These are phyloP conservation scores for Hanleya hanleyi DNA, from an alignment of 2,888 invertebrate species.

Conservation along the genomic window DNA sequence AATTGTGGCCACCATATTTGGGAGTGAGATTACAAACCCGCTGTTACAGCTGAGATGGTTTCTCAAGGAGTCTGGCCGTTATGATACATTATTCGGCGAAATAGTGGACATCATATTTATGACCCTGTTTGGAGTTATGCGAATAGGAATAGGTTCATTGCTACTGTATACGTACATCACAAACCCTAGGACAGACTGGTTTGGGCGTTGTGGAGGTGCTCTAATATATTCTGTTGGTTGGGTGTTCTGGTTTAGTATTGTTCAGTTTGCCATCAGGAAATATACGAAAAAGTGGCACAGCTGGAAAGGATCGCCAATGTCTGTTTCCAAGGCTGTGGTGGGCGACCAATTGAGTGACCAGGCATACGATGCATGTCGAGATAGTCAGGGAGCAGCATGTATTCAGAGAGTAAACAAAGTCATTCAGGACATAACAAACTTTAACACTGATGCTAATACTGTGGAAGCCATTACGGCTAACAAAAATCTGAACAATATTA, in stretches of 20 bases:
- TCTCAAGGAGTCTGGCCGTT: constrained; percentile 52
- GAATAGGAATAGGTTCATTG: constrained; percentile 62
- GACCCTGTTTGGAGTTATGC: constrained; percentile 60
- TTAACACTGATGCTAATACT: neutral
- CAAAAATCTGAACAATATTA: too few species aligned
- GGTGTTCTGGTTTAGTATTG: constrained; percentile 67
- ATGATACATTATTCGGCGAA: constrained; percentile 54
- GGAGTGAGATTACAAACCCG: constrained; percentile 71
- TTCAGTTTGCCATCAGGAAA: constrained; percentile 63
- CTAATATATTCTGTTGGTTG: constrained; percentile 67
- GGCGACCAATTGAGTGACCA: neutral
- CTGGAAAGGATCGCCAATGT: neutral
- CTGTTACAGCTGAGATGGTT: constrained; percentile 72
- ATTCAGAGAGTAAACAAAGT: neutral
- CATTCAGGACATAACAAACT: neutral
- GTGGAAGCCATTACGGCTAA: neutral
- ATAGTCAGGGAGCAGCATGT: neutral
- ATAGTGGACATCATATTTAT: constrained; percentile 67
- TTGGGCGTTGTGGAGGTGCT: constrained; percentile 60
- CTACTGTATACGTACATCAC: constrained; percentile 60
- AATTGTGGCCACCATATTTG: constrained; percentile 67
- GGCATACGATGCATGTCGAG: neutral
- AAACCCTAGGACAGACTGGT: constrained; percentile 56
- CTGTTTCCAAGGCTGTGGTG: neutral
- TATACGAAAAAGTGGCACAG: constrained; percentile 44